Percentiles rank a stretch among this genome's conserved stretches.
phyloP scores from a whole-genome alignment of 2,797 vertebrate genomes.

The Ctenopoma multispine region DNA sequence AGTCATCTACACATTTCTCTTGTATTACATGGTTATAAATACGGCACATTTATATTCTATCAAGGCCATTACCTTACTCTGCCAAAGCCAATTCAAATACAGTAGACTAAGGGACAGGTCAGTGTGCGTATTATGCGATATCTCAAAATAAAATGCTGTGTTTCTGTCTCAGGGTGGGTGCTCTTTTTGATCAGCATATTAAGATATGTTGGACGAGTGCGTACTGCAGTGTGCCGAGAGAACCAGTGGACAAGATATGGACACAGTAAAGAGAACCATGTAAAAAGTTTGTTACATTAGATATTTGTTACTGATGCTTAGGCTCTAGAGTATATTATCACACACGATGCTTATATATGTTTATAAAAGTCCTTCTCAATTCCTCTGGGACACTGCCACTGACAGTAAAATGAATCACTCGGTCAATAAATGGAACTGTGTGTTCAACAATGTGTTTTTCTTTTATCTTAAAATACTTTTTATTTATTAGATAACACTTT shows the following conservation, averaged over 20 bases:
- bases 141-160: slow-evolving; percentile 14
- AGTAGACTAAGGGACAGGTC: neutral
- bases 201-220: slow-evolving; percentile 30
- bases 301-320: slow-evolving; percentile 8
- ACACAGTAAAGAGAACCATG: neutral
- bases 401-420: slow-evolving; percentile 37
- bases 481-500: neutral
- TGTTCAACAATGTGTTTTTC: slow-evolving; percentile 31
- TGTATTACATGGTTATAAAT: neutral
- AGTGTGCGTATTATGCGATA: slow-evolving; percentile 7
- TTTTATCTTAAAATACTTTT: neutral
- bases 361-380: slow-evolving; percentile 31
- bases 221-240: slow-evolving; percentile 4
- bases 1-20: neutral
- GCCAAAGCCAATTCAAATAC: slow-evolving; percentile 7
- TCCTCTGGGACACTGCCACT: slow-evolving; percentile 34
- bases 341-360: slow-evolving; percentile 31
- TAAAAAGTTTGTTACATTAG: slow-evolving; percentile 1
- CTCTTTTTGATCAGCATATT: slow-evolving; percentile 47
- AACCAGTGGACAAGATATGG: neutral
- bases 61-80: slow-evolving; percentile 20
- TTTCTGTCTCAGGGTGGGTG: slow-evolving; percentile 43
- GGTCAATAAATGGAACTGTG: slow-evolving; percentile 62
- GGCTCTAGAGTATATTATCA: slow-evolving; percentile 35
- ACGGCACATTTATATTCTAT: slow-evolving; percentile 12